phyloP scores from a whole-genome alignment of 2,888 invertebrate genomes.

The Augiades crinisus region DNA sequence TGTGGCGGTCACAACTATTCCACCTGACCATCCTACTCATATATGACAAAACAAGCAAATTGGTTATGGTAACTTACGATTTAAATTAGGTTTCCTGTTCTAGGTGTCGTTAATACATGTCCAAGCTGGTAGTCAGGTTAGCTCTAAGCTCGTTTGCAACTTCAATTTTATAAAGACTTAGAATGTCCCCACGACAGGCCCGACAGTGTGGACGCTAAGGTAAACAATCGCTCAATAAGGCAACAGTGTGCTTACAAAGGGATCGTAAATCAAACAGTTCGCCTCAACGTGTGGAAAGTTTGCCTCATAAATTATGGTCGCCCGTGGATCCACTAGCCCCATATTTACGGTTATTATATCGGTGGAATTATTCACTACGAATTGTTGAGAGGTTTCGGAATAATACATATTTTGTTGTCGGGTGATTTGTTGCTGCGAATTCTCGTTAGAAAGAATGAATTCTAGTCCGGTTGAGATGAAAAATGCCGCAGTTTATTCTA shows the following conservation, averaged over 20 bases:
- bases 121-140: too few relatives aligned
- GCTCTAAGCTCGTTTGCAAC: too few relatives aligned
- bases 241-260: slow-evolving; percentile 18
- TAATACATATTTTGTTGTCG: slow-evolving; percentile 16
- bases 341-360: slow-evolving; percentile 26
- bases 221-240: slow-evolving; percentile 24
- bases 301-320: slow-evolving; percentile 31
- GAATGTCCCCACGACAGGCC: not conserved
- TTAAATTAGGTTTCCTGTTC: too few relatives aligned
- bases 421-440: slow-evolving; percentile 5
- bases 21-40: too few relatives aligned
- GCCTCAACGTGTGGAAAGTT: slow-evolving; percentile 31
- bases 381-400: slow-evolving; percentile 10
- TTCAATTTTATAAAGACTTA: too few relatives aligned
- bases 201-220: not conserved
- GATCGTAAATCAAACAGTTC: slow-evolving; percentile 27
- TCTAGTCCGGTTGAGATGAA: not conserved
- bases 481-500: too few relatives aligned
- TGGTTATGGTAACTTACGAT: too few relatives aligned
- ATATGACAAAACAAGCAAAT: too few relatives aligned
- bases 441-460: not conserved
- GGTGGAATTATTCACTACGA: slow-evolving; percentile 24
- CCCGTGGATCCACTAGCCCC: slow-evolving; percentile 20
- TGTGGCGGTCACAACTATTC: too few relatives aligned
- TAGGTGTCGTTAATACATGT: too few relatives aligned